Evolutionary conservation across 2,797 vertebrate genomes (phyloP), one percentile per base, ranked within the genome.

Genomic region (Tenualosa ilisha): DNA sequence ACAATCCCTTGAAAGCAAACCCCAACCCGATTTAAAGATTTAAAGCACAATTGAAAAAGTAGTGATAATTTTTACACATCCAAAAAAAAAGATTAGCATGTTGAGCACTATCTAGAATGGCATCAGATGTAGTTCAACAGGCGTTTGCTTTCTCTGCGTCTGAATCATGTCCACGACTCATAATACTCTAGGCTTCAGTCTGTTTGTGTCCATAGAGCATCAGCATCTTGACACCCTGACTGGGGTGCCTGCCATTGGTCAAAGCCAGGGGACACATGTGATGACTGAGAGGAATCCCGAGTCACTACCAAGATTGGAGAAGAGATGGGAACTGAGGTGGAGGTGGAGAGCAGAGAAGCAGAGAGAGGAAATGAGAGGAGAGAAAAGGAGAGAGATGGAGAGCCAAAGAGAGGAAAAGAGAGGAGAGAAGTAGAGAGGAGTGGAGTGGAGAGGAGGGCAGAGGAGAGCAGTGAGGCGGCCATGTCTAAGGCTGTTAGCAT

Each of bases 401-500:
- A 68, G 63, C 3, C 0, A 11, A 11, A 86, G 86, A 84, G 59
- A 24, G 11, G 7, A 84, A 85, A 84, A 11, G 1, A 88, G 82
- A 51, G 43, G 53, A 61, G 85, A 84, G 83, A 53, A 84, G 54
- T 88, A 43, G 59, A 4, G 72, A 15, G 79, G 17, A 63, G 1
- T 53, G 31, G 43, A 31, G 61, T 15, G 11, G 11, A n/a, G 59
- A 15, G 40, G 11, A 59, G 53, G 46, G 54, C 5, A 12, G 56
- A 61, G 82, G 24, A 56, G n/a, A 22, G 84, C n/a, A 54, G 17
- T 4, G 50, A 40, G 20, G 15, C 0, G 6, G 31, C 31, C 59
- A 63, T 63, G 59, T 63, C 82, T 63, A 83, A 86, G 85, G 81
- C 79, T 65, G 86, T 85, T 81, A 40, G 51, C n/a, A 68, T n/a